Evolutionary conservation across 2,797 vertebrate species (phyloP), one percentile per base, ranked within the genome.

Genomic region (Microchirus variegatus): DNA sequence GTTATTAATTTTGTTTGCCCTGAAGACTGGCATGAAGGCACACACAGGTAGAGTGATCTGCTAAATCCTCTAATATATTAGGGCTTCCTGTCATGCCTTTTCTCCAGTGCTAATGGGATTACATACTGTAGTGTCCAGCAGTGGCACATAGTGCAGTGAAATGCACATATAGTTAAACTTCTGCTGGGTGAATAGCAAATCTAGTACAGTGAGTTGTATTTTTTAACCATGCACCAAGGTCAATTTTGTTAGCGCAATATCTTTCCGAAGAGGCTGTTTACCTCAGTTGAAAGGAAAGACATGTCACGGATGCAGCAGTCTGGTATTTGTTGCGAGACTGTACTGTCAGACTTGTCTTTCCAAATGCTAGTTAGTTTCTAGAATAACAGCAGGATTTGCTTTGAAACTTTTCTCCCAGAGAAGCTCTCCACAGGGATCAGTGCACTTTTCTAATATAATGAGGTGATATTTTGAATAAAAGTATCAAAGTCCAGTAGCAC

Each of bases 11-110:
- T 57, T 22, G 52, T 11, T 18, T 58, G 47, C 40, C 36, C 19
- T 55, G 35, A 62, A 60, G 61, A 70, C 58, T 50, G 56, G 45
- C 63, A 67, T 1, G 1, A 42, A 58, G 51, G 53, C 9, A 17
- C 51, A 47, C 52, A 64, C 58, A 72, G 56, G 59, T 64, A 60
- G 62, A 73, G 56, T 80, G 65, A 75, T 77, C 53, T 54, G 68
- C 63, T 84, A 77, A 84, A 87, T 77, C 76, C 78, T 78, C 36
- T 59, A 62, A 77, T 78, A 54, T 72, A 78, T 84, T 75, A 74
- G 51, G 55, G 45, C 46, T 65, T 53, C 57, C 43, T 75, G 76
- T 57, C 59, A 66, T 74, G 78, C 73, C 67, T 63, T 74, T 75
- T 73, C 59, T 72, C 78, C 52, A 70, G 16, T 50, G 54, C 61